These are phyloP conservation scores for Habropoda laboriosa DNA, from an alignment of 1,140 invertebrate species.

Conservation along the genomic window DNA sequence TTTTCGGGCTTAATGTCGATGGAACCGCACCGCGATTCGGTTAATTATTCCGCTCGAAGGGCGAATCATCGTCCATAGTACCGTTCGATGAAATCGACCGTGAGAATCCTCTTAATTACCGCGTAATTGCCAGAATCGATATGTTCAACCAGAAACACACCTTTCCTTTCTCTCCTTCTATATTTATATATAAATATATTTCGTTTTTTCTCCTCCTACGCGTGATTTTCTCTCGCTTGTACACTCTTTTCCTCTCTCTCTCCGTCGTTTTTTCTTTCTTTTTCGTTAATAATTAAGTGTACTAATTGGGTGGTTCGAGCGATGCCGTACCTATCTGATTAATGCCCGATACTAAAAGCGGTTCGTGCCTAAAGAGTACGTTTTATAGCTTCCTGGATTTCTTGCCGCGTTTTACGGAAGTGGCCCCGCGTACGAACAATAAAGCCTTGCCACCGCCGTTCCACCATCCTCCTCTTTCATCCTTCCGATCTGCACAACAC, in stretches of 20 bases:
- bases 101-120: constrained; percentile 58
- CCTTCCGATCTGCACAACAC: not conserved
- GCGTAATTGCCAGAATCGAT: constrained; percentile 35
- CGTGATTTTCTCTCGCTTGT: constrained; percentile 48
- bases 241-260: constrained; percentile 17
- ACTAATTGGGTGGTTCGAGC: constrained; percentile 48
- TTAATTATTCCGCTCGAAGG: constrained; percentile 43
- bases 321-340: constrained; percentile 47
- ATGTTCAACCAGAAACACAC: not conserved
- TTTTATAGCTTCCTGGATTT: constrained; percentile 56
- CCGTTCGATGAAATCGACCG: constrained; percentile 35
- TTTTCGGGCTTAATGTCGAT: not conserved
- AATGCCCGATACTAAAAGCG: constrained; percentile 51
- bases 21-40: not conserved
- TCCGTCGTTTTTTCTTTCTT: not conserved
- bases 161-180: constrained; percentile 25
- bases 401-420: constrained; percentile 46
- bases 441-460: constrained; percentile 1
- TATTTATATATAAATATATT: too few relatives aligned
- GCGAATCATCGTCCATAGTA: not conserved
- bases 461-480: not conserved
- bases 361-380: constrained; percentile 41
- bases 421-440: constrained; percentile 25
- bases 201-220: not conserved
- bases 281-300: constrained; percentile 45